These are phyloP conservation scores for Synergus gifuensis DNA, from an alignment of 2,888 invertebrate genomes.

Conservation along the genomic window DNA sequence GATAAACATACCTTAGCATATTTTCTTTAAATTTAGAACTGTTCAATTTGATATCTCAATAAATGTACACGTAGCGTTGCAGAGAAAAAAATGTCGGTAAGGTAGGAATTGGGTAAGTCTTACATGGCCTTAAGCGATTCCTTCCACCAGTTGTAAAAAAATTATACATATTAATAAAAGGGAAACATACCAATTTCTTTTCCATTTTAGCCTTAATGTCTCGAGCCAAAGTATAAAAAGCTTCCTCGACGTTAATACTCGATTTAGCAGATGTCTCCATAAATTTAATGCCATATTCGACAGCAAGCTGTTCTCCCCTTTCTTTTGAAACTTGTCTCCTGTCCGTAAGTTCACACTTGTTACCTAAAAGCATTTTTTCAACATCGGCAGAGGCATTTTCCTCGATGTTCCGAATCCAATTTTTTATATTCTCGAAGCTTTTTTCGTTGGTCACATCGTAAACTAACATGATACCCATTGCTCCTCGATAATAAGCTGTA, in stretches of 20 bases:
- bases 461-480: constrained; percentile 99
- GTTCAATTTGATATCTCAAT: too few relatives aligned
- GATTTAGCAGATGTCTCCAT: constrained; percentile 99
- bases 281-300: constrained; percentile 99
- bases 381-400: constrained; percentile 99
- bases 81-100: too few relatives aligned
- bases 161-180: constrained; percentile 42
- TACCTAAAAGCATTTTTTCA: constrained; percentile 99
- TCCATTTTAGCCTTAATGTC: constrained; percentile 99
- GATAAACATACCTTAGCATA: too few relatives aligned
- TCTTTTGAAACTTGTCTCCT: constrained; percentile 97
- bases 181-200: constrained; percentile 92
- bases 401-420: constrained; percentile 99
- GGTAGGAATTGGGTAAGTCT: too few relatives aligned
- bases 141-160: constrained; percentile 37
- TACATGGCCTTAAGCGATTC: not conserved
- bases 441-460: constrained; percentile 99
- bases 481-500: constrained; percentile 99
- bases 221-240: constrained; percentile 97
- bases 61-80: too few relatives aligned
- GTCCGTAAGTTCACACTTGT: constrained; percentile 98
- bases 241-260: constrained; percentile 98
- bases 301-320: constrained; percentile 96
- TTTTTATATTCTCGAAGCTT: constrained; percentile 99
- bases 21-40: too few relatives aligned